Evolutionary conservation across 2,888 invertebrate species (phyloP).

Genomic region (Glyphotaelius pellucidus): DNA sequence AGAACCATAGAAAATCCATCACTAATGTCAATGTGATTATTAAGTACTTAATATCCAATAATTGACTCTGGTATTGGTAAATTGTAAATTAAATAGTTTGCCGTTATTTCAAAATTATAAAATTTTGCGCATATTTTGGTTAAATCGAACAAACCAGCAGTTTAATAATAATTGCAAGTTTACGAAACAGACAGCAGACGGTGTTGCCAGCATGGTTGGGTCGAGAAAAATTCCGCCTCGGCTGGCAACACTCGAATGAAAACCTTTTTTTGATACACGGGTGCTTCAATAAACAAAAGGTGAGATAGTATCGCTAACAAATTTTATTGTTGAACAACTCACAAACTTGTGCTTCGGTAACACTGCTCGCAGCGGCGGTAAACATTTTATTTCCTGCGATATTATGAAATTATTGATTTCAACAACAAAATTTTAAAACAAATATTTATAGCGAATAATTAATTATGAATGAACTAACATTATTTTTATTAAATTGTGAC

Average conservation of each 20-base stretch:
- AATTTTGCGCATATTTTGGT: background rate
- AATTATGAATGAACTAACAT: too few relatives aligned
- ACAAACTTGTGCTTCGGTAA: conserved; percentile 53
- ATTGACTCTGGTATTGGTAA: too few relatives aligned
- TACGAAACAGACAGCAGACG: background rate
- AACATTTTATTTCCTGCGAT: conserved; percentile 12
- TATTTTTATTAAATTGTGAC: background rate
- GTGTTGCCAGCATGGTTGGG: conserved; percentile 12
- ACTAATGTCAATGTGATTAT: too few relatives aligned
- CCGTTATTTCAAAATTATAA: background rate
- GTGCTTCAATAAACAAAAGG: conserved; percentile 63
- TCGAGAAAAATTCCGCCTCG: conserved; percentile 7
- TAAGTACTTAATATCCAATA: too few relatives aligned
- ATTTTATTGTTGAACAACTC: conserved; percentile 62
- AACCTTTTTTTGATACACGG: conserved; percentile 56
- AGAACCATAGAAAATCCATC: too few relatives aligned
- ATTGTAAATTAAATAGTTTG: background rate
- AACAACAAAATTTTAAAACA: too few relatives aligned
- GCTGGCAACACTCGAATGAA: conserved; percentile 55
- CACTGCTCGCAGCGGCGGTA: conserved; percentile 31
- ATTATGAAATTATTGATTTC: background rate
- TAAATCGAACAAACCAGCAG: background rate
- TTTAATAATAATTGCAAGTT: background rate
- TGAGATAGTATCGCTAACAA: conserved; percentile 60
- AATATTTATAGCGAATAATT: too few relatives aligned